These are phyloP conservation scores for Ia io DNA, from an alignment of 2,113 vertebrate genomes.

Conservation along the genomic window DNA sequence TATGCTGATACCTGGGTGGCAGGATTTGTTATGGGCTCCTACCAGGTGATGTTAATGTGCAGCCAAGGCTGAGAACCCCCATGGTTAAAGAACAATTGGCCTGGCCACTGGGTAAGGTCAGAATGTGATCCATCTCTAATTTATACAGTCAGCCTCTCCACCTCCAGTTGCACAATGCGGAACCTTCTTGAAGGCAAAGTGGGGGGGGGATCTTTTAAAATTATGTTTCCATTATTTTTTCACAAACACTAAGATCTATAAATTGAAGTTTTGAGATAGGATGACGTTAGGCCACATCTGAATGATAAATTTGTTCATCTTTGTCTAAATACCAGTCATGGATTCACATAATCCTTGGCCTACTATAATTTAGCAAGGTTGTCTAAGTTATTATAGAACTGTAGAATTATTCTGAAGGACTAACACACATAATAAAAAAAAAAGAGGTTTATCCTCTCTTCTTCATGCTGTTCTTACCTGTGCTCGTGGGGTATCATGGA, in stretches of 20 bases:
- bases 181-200: background rate
- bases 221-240: background rate
- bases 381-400: background rate
- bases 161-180: background rate
- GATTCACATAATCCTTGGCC: background rate
- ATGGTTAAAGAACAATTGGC: background rate
- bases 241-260: background rate
- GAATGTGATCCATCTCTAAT: background rate
- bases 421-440: background rate
- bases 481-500: conserved; percentile 96
- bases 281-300: background rate
- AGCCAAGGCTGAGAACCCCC: background rate
- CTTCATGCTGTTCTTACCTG: conserved; percentile 88
- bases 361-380: background rate
- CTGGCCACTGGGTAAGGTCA: background rate
- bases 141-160: background rate
- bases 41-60: background rate
- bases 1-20: background rate
- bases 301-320: background rate
- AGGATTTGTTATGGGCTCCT: background rate
- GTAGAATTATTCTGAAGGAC: background rate
- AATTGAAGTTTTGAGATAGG: background rate
- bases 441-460: background rate
- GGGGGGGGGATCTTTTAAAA: background rate
- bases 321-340: background rate